These are phyloP conservation scores for Drosophila neutralis DNA, from an alignment of 2,888 invertebrate genomes.

Conservation along the genomic window DNA sequence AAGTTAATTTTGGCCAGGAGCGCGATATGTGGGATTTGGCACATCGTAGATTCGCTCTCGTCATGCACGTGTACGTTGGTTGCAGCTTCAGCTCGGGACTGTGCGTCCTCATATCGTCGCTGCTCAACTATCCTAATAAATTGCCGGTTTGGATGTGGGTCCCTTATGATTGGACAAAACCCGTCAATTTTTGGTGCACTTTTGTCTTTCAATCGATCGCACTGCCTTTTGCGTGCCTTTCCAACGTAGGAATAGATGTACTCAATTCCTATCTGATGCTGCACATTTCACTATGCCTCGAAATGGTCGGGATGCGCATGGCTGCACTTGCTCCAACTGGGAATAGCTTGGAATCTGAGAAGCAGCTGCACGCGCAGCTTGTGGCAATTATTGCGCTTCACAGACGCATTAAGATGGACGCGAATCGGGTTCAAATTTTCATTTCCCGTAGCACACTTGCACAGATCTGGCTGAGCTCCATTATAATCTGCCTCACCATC, in stretches of 20 bases:
- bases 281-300: constrained; percentile 50
- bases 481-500: constrained; percentile 54
- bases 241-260: constrained; percentile 44
- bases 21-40: constrained; percentile 35
- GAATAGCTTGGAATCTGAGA: constrained; percentile 2
- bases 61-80: constrained; percentile 19
- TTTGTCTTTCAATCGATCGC: constrained; percentile 38
- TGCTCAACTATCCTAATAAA: constrained; percentile 46
- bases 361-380: constrained; percentile 21
- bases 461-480: constrained; percentile 53
- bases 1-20: constrained; percentile 22
- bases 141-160: constrained; percentile 56
- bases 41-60: constrained; percentile 36
- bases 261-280: constrained; percentile 61
- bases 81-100: constrained; percentile 47
- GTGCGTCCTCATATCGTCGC: constrained; percentile 22
- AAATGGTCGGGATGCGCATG: constrained; percentile 54
- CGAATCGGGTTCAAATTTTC: constrained; percentile 30
- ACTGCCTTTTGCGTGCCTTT: constrained; percentile 28
- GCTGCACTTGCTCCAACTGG: constrained; percentile 9
- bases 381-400: constrained; percentile 44
- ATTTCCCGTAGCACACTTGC: constrained; percentile 46
- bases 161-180: constrained; percentile 52
- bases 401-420: constrained; percentile 37
- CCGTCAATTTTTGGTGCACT: constrained; percentile 39